Evolutionary conservation across 2,888 invertebrate genomes (phyloP).

Genomic region (Allacma fusca): DNA sequence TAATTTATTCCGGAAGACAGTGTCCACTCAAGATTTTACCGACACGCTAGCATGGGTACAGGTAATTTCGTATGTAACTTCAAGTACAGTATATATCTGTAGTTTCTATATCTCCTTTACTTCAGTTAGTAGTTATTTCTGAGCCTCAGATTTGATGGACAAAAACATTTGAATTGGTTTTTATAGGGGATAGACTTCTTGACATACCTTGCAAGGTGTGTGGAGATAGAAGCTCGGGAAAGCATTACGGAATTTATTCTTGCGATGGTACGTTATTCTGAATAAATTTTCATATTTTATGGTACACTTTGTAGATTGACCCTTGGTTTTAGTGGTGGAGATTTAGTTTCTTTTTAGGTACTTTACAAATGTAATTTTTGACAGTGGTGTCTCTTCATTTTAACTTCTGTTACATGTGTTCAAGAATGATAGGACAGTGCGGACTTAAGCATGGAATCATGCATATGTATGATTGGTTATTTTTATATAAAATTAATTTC

Average conservation of each 20-base stretch:
- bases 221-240: constrained; percentile 97
- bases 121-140: no score
- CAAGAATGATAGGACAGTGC: no score
- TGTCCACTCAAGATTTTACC: neutral
- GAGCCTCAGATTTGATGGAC: no score
- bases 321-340: no score
- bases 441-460: no score
- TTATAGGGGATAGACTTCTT: constrained; percentile 80
- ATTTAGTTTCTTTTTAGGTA: no score
- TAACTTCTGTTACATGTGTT: no score
- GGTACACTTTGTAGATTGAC: neutral
- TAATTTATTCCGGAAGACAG: neutral
- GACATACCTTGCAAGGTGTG: constrained; percentile 99
- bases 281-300: neutral
- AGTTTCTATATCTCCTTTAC: no score
- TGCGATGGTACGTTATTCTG: constrained; percentile 84
- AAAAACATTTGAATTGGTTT: neutral
- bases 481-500: neutral
- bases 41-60: constrained; percentile 4
- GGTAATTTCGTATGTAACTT: neutral
- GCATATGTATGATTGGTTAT: no score
- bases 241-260: constrained; percentile 99
- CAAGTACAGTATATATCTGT: no score
- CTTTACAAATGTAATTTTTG: no score
- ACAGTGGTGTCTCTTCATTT: no score